Base-by-base conservation (phyloP, 2,113 vertebrate genomes). In the Solenodon paradoxus region DNA sequence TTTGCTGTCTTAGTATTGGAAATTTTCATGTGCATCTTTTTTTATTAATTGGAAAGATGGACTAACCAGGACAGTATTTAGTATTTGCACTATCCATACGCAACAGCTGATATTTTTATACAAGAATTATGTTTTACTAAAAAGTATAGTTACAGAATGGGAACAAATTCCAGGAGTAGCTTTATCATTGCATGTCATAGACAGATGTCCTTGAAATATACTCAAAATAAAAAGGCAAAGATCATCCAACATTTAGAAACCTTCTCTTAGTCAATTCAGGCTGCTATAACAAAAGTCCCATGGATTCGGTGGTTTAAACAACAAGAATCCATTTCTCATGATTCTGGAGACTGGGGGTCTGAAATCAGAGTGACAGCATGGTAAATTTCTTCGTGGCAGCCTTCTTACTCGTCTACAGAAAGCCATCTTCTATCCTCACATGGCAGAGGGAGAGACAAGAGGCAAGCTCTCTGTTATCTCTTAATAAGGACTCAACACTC, bases 121-220 rank as follows among this genome's bases (percentile, higher is more conserved):
- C 19, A 95, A 19, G 72, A 92, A 91, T 89, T 35, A 75, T 74
- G 17, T 63, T 85, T 92, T 92, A 89, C 19, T 77, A 88, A 22
- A 77, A 94, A 86, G 45, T 55, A 82, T 61, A 96, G n/a, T 79
- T 83, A 89, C 19, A 93, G 26, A 96, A 66, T 24, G 68, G 93
- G 89, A 95, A 83, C 47, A 92, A 88, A 88, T 9, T 69, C 20
- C 26, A 72, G n/a, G 38, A 66, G 19, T 86, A 85, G n/a, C 16
- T 92, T 86, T 91, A 74, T 96, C 72, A 95, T 66, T 94, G n/a
- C 49, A 81, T 90, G 35, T 59, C 28, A 90, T 51, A 35, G 22
- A 89, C 61, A 92, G 79, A 86, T 86, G 51, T 61, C 49, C 35
- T 88, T 92, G n/a, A 87, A 96, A 96, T 95, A 53, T 96, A 53